Conservation (phyloP, 2,797 vertebrate species). For the Cuculus canorus region DNA sequence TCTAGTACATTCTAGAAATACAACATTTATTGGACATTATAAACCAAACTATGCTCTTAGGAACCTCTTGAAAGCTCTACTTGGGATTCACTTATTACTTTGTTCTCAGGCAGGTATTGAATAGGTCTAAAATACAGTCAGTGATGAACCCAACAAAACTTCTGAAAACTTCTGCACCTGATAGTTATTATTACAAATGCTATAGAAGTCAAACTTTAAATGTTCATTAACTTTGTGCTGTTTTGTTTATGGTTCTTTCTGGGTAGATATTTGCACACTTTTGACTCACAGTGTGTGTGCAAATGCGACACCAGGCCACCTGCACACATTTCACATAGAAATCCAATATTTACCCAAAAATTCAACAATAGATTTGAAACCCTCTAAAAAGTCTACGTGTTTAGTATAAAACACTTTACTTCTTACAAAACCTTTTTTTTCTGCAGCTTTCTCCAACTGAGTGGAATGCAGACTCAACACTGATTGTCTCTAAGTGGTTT, state of each 20-base stretch:
- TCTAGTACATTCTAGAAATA: neutral
- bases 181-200: neutral
- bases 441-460: neutral
- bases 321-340: neutral
- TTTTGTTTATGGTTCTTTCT: neutral
- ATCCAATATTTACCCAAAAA: neutral
- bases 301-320: neutral
- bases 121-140: neutral
- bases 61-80: neutral
- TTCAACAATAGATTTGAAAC: neutral
- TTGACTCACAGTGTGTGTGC: neutral
- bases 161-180: neutral
- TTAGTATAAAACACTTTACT: neutral
- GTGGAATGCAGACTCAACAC: neutral
- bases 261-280: neutral
- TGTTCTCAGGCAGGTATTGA: neutral
- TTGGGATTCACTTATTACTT: neutral
- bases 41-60: neutral
- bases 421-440: neutral
- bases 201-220: neutral
- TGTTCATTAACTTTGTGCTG: neutral
- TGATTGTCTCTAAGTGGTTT: neutral
- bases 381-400: neutral
- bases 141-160: neutral
- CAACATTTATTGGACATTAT: neutral